phyloP scores from a whole-genome alignment of 1,140 invertebrate species.

The Leptinotarsa defecta region DNA sequence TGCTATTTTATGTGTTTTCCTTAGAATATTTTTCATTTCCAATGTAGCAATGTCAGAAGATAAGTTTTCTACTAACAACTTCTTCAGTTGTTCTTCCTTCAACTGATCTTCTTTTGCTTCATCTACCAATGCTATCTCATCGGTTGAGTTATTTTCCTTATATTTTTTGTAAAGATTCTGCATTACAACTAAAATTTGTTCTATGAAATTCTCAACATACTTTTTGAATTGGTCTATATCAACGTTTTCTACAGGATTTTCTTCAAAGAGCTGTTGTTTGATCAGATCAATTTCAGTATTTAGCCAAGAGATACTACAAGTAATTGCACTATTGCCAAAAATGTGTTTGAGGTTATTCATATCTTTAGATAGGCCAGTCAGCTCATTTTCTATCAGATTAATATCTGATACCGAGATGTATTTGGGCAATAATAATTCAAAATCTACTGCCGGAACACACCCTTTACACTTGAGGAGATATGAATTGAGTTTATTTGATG shows the following conservation, averaged over 20 bases:
- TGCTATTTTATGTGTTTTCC: constrained; percentile 33
- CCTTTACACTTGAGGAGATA: constrained; percentile 54
- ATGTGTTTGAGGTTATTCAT: constrained; percentile 44
- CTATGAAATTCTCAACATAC: constrained; percentile 63
- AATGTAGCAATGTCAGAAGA: constrained; percentile 63
- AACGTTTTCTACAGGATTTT: constrained; percentile 37
- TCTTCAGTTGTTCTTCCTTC: constrained; percentile 67
- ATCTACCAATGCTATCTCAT: constrained; percentile 29
- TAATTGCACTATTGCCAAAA: constrained; percentile 39
- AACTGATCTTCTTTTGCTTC: constrained; percentile 57
- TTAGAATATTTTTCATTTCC: constrained; percentile 57
- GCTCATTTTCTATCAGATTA: constrained; percentile 33
- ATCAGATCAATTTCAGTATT: not conserved
- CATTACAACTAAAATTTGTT: constrained; percentile 66
- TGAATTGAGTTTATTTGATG: constrained; percentile 57
- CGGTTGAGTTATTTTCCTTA: not conserved
- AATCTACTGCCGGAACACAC: constrained; percentile 35
- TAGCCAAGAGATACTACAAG: constrained; percentile 41
- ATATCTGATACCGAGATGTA: constrained; percentile 34
- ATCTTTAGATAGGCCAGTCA: constrained; percentile 50
- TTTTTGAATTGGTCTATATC: constrained; percentile 51
- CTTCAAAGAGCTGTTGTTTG: constrained; percentile 16
- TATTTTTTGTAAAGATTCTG: constrained; percentile 75
- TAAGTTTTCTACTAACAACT: constrained; percentile 65
- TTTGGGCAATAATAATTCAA: constrained; percentile 21